These are phyloP conservation scores for Drosophila lowei DNA, from an alignment of 1,140 invertebrate genomes.

Conservation along the genomic window DNA sequence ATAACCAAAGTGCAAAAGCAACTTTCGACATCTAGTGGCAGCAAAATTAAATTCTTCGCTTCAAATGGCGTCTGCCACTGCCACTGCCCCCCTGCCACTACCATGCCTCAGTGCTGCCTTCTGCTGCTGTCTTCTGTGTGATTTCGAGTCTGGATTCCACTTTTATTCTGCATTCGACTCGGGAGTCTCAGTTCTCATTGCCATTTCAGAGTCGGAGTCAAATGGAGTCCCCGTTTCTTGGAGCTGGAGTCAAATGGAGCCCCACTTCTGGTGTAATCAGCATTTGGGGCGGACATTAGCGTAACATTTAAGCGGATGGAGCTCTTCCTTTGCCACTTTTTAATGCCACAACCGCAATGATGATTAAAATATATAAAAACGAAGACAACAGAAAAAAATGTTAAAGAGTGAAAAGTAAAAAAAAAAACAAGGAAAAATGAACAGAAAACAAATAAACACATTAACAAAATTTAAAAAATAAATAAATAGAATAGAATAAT, in stretches of 20 bases:
- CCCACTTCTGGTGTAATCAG: constrained; percentile 56
- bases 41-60: constrained; percentile 62
- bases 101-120: too few species aligned
- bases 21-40: constrained; percentile 23
- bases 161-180: not conserved
- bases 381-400: too few species aligned
- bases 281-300: constrained; percentile 68
- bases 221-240: too few species aligned
- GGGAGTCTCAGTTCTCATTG: too few species aligned
- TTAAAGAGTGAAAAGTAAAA: too few species aligned
- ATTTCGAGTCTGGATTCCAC: constrained; percentile 2
- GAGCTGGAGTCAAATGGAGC: not conserved
- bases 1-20: constrained; percentile 40
- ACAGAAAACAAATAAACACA: too few species aligned
- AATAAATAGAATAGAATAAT: not conserved
- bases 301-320: constrained; percentile 65
- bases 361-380: too few species aligned
- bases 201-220: too few species aligned
- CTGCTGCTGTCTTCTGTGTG: too few species aligned
- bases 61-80: constrained; percentile 4
- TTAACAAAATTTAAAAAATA: not conserved
- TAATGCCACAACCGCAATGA: not conserved
- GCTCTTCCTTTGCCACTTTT: constrained; percentile 9
- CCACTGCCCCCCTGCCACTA: too few species aligned
- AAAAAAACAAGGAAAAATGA: too few species aligned